Percentiles rank a stretch among this genome's conserved stretches.
These are phyloP conservation scores for Arvicanthis niloticus DNA, from an alignment of 2,113 vertebrate species.

Conservation along the genomic window DNA sequence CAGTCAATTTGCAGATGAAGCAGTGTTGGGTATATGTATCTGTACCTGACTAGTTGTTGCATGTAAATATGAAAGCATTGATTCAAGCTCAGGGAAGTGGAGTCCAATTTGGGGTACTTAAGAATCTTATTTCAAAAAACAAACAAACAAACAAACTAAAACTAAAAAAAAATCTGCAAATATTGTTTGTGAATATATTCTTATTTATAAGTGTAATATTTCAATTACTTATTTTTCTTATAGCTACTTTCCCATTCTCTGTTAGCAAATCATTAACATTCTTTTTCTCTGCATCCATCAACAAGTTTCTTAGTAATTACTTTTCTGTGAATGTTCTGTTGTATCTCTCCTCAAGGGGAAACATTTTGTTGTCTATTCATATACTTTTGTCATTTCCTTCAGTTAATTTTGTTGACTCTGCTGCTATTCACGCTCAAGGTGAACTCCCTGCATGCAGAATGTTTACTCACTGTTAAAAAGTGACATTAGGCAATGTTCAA, in stretches of 20 bases:
- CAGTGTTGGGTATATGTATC: neutral
- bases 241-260: neutral
- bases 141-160: too few species aligned
- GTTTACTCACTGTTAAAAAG: constrained; percentile 56
- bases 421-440: constrained; percentile 59
- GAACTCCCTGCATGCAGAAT: constrained; percentile 49
- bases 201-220: constrained; percentile 2
- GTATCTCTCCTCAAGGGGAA: constrained; percentile 41
- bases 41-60: too few species aligned
- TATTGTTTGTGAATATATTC: neutral
- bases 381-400: constrained; percentile 48
- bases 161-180: neutral
- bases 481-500: neutral
- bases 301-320: constrained; percentile 57
- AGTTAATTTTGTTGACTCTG: constrained; percentile 42
- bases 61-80: neutral
- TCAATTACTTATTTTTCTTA: neutral
- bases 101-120: too few species aligned
- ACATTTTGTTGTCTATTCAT: constrained; percentile 35
- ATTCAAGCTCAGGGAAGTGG: neutral
- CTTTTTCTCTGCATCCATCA: constrained; percentile 13
- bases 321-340: constrained; percentile 59
- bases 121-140: neutral
- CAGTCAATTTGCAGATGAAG: neutral
- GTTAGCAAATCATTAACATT: constrained; percentile 28